Evolutionary conservation across 2,113 vertebrate species (phyloP), one percentile per base, ranked within the genome.

Genomic region (Shinisaurus crocodilurus): DNA sequence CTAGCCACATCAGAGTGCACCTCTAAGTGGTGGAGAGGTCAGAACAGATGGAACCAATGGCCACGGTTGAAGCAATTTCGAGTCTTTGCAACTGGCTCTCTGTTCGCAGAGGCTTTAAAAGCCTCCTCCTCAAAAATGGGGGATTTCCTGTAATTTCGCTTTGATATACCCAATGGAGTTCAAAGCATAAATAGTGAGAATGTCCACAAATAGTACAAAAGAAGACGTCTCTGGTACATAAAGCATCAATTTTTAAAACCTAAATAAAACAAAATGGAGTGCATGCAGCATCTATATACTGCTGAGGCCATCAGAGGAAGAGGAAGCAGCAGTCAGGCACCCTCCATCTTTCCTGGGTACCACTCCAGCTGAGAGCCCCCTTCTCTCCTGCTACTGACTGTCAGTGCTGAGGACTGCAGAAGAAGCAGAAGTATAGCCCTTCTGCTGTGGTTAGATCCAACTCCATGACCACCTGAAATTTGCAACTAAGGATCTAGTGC

Each of bases 101-200:
- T 94, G 93, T 94, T 96, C 94, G 95, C 96, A 92, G 3, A 93
- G 93, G 91, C 92, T 96, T 96, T 93, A 95, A 95, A 96, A 96
- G 89, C 74, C 76, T 91, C 82, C 74, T 93, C 80, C 23, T 92
- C 94, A 94, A 95, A 96, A 95, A 91, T 37, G 84, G 72, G 89
- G 88, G 92, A 45, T 86, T 95, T 96, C 96, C 95, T 96, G 90
- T 95, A 95, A 96, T 96, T 95, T 91, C 90, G 91, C 92, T 96
- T 94, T 94, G 93, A 89, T 95, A 86, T 92, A n/a, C 81, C 85
- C 87, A 93, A 84, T 87, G 85, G 79, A 34, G 57, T 92, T 94
- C 82, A 54, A 91, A 57, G 82, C 70, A 94, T 75, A 79, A 93
- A 91, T 88, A n/a, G 29, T 83, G 75, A 25, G 7, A 90, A 90